phyloP scores from a whole-genome alignment of 2,113 vertebrate genomes.

The Cryptomyrus ogoouensis region DNA sequence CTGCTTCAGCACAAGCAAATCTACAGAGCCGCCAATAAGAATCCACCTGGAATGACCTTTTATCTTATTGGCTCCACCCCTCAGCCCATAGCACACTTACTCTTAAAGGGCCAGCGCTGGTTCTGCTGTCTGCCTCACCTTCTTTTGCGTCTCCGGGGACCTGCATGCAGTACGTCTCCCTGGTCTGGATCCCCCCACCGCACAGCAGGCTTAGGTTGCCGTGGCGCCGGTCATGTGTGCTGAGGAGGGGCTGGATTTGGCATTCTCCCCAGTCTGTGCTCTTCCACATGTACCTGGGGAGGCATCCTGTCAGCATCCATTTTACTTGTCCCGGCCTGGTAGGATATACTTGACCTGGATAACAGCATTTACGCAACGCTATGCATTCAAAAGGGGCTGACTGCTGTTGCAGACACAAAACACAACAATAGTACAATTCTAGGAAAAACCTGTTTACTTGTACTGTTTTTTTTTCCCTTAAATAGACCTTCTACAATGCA shows the following conservation, averaged over 20 bases:
- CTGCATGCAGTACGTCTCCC: conserved; percentile 67
- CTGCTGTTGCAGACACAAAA: neutral
- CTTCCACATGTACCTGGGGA: conserved; percentile 73
- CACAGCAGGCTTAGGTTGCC: conserved; percentile 51
- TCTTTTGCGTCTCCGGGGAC: conserved; percentile 49
- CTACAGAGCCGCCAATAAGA: neutral
- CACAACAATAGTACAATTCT: neutral
- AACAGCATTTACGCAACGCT: neutral
- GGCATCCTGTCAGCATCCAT: neutral
- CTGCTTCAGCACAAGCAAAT: neutral
- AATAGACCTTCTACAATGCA: neutral
- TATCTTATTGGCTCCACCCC: neutral
- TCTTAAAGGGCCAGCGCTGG: neutral
- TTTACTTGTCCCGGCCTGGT: neutral
- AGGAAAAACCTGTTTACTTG: neutral
- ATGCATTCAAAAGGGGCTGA: neutral
- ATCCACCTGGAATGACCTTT: neutral
- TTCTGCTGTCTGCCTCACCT: conserved; percentile 46
- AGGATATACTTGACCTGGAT: neutral
- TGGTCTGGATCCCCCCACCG: conserved; percentile 71
- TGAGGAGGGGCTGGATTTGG: conserved; percentile 62
- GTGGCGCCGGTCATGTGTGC: conserved; percentile 53
- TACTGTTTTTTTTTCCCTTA: neutral
- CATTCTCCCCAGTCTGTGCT: conserved; percentile 73
- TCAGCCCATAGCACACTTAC: neutral